phyloP scores from a whole-genome alignment of 1,140 invertebrate species.

The Drosophila nannoptera region DNA sequence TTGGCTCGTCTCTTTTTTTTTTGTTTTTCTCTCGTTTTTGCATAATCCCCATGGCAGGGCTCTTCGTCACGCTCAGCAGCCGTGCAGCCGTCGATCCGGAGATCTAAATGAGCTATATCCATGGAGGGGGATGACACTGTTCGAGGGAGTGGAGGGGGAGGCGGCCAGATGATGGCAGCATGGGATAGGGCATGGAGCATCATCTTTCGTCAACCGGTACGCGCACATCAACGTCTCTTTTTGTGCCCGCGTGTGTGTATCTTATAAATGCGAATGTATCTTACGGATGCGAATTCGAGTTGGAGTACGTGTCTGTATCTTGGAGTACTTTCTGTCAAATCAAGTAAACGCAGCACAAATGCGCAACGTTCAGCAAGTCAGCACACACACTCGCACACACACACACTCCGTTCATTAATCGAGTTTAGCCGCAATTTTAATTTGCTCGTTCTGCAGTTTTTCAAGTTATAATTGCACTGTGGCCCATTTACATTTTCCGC shows the following conservation, averaged over 20 bases:
- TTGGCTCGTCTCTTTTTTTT: too few species aligned
- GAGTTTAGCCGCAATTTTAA: conserved; percentile 71
- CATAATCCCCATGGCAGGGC: conserved; percentile 65
- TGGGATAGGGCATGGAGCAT: conserved; percentile 27
- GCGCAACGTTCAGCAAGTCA: conserved; percentile 24
- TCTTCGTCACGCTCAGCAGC: conserved; percentile 65
- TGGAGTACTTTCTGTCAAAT: conserved; percentile 46
- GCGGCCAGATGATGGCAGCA: not conserved
- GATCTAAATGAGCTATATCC: conserved; percentile 19
- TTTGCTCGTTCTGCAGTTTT: conserved; percentile 68
- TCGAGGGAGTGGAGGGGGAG: not conserved
- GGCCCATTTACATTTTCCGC: conserved; percentile 70
- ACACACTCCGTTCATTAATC: conserved; percentile 50
- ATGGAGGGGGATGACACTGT: not conserved
- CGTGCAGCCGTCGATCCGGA: conserved; percentile 25
- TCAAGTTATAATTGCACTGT: conserved; percentile 68
- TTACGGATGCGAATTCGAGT: conserved; percentile 3
- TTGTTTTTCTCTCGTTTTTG: conserved; percentile 41
- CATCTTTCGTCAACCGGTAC: conserved; percentile 62
- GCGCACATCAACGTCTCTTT: conserved; percentile 36
- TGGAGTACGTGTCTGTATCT: conserved; percentile 18
- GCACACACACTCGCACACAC: conserved; percentile 14
- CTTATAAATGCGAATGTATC: conserved; percentile 18
- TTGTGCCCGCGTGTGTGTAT: conserved; percentile 5
- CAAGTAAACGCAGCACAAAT: conserved; percentile 37